Percentiles rank a stretch among this genome's conserved stretches.
Evolutionary conservation across 2,888 invertebrate species (phyloP).

Genomic region (Eupeodes latifasciatus): DNA sequence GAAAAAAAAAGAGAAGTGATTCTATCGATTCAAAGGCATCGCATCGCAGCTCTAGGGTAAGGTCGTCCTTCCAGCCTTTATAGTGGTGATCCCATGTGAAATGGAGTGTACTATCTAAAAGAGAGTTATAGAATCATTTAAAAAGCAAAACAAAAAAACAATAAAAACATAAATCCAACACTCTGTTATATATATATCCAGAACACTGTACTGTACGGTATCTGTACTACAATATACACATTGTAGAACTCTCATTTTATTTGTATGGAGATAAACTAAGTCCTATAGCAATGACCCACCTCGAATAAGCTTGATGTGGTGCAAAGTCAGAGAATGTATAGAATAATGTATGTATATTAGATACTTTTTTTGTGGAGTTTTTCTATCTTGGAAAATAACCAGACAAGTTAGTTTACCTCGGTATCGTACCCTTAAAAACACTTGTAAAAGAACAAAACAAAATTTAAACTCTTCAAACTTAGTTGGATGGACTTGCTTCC

Average conservation of each 20-base stretch:
- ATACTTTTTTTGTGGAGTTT: background rate
- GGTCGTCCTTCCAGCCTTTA: slow-evolving; percentile 9
- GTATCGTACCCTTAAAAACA: background rate
- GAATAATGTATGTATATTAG: background rate
- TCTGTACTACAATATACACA: background rate
- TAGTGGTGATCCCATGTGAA: slow-evolving; percentile 37
- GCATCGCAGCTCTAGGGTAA: slow-evolving; percentile 12
- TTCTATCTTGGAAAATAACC: background rate
- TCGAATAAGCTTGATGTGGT: background rate
- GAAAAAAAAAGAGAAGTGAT: slow-evolving; percentile 52
- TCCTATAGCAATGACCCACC: slow-evolving; percentile 11
- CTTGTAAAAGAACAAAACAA: background rate
- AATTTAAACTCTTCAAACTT: background rate
- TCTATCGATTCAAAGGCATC: slow-evolving; percentile 34
- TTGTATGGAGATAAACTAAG: slow-evolving; percentile 13
- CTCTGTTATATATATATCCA: background rate
- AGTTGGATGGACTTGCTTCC: background rate
- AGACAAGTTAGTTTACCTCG: slow-evolving; percentile 15
- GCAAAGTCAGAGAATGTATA: background rate
- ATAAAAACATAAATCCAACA: slow-evolving; percentile 12
- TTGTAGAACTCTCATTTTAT: slow-evolving; percentile 8
- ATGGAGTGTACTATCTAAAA: slow-evolving; percentile 19
- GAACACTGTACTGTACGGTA: too few species aligned
- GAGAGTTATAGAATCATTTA: slow-evolving; percentile 46
- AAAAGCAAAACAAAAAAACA: background rate